phyloP scores from a whole-genome alignment of 2,797 vertebrate genomes.

The Lepidocolaptes lacrymiger region DNA sequence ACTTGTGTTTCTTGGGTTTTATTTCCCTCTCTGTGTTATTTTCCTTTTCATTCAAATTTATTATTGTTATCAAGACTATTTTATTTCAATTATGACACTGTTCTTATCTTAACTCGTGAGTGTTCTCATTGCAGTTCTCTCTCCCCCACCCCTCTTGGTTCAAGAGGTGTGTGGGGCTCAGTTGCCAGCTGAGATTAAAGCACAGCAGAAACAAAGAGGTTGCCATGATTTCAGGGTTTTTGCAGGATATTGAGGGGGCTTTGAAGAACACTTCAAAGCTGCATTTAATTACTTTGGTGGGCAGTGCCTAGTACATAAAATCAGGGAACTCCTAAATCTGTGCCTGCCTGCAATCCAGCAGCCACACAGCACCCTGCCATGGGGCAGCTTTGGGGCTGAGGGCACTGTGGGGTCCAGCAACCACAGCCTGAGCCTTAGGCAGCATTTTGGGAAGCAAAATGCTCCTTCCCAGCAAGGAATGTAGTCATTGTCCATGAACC shows the following conservation, averaged over 20 bases:
- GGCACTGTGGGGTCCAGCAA: background rate
- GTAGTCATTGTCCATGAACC: background rate
- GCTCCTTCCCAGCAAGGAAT: background rate
- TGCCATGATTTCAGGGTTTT: background rate
- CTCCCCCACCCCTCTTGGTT: background rate
- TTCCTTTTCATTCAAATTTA: background rate
- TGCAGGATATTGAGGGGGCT: background rate
- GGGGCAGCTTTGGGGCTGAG: background rate
- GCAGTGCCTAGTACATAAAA: background rate
- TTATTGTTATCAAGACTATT: background rate
- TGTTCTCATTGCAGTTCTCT: background rate
- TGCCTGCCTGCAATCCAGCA: background rate
- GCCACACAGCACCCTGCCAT: fast-evolving
- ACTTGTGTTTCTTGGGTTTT: background rate
- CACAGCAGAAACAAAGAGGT: background rate
- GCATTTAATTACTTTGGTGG: background rate
- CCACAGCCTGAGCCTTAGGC: background rate
- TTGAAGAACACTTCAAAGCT: background rate
- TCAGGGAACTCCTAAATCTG: fast-evolving
- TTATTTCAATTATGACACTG: background rate
- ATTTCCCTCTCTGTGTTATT: background rate
- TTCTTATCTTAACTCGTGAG: background rate
- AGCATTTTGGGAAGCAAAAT: fast-evolving
- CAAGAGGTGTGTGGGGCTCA: background rate
- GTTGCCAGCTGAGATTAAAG: background rate